Conservation (phyloP, 2,797 vertebrate species). For the Notamacropus eugenii region DNA sequence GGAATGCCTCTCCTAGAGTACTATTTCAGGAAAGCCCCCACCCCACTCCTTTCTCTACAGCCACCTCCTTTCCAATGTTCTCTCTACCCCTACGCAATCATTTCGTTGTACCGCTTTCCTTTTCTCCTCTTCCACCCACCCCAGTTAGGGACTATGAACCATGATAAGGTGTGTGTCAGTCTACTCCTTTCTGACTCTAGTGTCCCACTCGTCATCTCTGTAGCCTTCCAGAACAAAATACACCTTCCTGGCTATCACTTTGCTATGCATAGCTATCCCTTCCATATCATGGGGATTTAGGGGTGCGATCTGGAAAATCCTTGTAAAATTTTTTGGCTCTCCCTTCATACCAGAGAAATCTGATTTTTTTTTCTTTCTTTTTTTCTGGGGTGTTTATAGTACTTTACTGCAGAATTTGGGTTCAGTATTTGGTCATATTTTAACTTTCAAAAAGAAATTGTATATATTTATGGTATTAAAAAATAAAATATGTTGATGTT, state of each 20-base stretch:
- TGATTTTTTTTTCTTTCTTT: background rate
- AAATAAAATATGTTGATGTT: too few relatives aligned
- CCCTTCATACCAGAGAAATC: background rate
- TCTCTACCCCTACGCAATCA: background rate
- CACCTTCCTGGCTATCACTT: background rate
- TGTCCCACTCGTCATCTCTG: background rate
- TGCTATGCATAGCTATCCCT: background rate
- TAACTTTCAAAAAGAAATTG: background rate
- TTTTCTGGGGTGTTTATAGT: background rate
- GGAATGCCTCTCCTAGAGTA: background rate
- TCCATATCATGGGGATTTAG: background rate
- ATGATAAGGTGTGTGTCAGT: too few relatives aligned
- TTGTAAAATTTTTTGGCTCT: background rate
- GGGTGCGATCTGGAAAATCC: background rate
- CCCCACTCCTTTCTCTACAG: background rate
- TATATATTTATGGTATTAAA: background rate
- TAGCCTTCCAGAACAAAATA: background rate
- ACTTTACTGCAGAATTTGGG: background rate
- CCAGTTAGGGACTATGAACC: background rate
- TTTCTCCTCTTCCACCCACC: background rate
- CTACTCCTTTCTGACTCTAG: background rate
- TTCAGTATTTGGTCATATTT: background rate
- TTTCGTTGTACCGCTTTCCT: background rate
- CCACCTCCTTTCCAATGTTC: background rate
- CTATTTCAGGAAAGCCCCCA: background rate